Evolutionary conservation across 1,140 invertebrate genomes (phyloP), one percentile per base, ranked within the genome.

Genomic region (Hylaeus volcanicus): DNA sequence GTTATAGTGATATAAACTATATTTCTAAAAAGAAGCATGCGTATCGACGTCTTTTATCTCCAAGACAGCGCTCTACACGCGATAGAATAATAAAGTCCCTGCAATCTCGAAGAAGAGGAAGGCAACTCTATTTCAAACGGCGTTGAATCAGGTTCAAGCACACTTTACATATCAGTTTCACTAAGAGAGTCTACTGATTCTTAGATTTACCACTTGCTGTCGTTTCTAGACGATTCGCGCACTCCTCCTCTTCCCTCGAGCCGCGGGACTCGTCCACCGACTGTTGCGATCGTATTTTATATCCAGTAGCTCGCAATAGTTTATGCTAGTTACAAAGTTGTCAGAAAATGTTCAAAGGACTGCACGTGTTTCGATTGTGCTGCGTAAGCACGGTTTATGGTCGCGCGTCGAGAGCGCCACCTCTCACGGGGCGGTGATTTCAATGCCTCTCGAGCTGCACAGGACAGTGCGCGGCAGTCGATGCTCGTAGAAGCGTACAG

Each of bases 161-260:
- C 74, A 9, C 3, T 3, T 41, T 79, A 66, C 77, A 79, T 79
- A 79, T 74, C 77, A 79, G 65, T 77, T 77, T 37, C 51, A 68
- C n/a, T 14, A 51, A 66, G 41, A 63, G 15, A 51, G 9, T 51
- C 45, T 1, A n/a, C 6, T 51, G 11, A 5, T 0, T 9, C 26
- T 51, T 76, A 26, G 53, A 43, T 70, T 5, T 48, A 26, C 11
- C 45, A 9, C 1, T 63, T 41, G 5, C 37, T 26, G 9, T 11
- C 37, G 15, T n/a, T 53, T 65, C 9, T 37, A 15, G 9, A n/a
- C 14, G 41, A 60, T 26, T 12, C 26, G n/a, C 48, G 15, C 26
- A 26, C 39, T 70, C 26, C 60, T 48, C 41, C 11, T 74, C 15
- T 26, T 64, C 15, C 3, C 11, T 1, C 43, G 1, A 11, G 26